phyloP scores from a whole-genome alignment of 1,140 invertebrate genomes.

The Laodelphax striatellus region DNA sequence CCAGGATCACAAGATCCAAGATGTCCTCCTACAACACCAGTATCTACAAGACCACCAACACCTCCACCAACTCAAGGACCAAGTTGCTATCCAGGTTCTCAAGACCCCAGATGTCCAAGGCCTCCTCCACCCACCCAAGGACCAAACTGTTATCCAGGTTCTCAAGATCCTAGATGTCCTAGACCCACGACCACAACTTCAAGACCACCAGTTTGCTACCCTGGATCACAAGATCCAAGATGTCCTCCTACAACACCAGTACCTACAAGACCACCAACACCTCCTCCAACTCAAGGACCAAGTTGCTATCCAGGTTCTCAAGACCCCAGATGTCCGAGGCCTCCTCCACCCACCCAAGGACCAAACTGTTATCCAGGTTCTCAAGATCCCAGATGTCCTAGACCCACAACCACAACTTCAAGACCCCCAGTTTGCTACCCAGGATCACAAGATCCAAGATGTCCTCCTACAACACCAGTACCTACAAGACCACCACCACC shows the following conservation, averaged over 20 bases:
- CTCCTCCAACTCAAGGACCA: constrained; percentile 17
- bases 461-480: constrained; percentile 19
- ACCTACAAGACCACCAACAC: constrained; percentile 12
- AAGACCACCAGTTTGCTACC: constrained; percentile 20
- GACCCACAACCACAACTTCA: constrained; percentile 17
- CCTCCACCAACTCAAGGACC: constrained; percentile 17
- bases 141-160: constrained; percentile 28
- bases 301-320: constrained; percentile 27
- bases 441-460: constrained; percentile 29
- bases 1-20: constrained; percentile 28
- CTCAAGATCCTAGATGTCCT: constrained; percentile 28
- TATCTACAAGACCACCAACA: constrained; percentile 23
- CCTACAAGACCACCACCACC: constrained; percentile 10
- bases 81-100: constrained; percentile 28
- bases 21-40: too few species aligned
- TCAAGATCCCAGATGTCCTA: constrained; percentile 27
- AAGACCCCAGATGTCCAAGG: constrained; percentile 30
- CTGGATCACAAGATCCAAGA: constrained; percentile 22
- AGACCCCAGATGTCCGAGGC: constrained; percentile 28
- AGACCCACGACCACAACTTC: constrained; percentile 19
- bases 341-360: constrained; percentile 12
- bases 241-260: constrained; percentile 22
- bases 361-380: constrained; percentile 23
- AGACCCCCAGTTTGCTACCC: constrained; percentile 25
- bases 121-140: constrained; percentile 18